phyloP scores from a whole-genome alignment of 1,140 invertebrate species.

The Caenorhabditis brenneri region DNA sequence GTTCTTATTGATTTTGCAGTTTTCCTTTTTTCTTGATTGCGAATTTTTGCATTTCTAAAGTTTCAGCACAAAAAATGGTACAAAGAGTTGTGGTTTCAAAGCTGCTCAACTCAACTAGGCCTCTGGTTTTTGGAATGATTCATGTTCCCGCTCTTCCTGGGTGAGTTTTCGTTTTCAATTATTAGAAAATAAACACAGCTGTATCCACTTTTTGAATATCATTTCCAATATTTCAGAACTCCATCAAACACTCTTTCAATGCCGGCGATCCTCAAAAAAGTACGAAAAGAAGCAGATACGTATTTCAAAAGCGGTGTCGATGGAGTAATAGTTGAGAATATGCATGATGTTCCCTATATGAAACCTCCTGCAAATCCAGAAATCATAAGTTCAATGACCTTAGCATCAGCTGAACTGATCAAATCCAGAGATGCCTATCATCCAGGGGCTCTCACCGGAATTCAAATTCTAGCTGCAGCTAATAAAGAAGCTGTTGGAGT shows the following conservation, averaged over 20 bases:
- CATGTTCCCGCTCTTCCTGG: conserved; percentile 80
- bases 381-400: conserved; percentile 76
- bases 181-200: no score
- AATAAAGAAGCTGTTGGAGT: conserved; percentile 82
- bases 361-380: conserved; percentile 77
- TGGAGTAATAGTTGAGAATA: conserved; percentile 82
- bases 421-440: conserved; percentile 24
- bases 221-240: conserved; percentile 72
- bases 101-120: conserved; percentile 20
- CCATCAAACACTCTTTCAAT: conserved; percentile 73
- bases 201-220: no score
- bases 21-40: not conserved
- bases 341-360: conserved; percentile 84
- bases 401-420: conserved; percentile 28
- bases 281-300: conserved; percentile 75
- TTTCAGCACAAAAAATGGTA: not conserved
- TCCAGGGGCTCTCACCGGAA: conserved; percentile 65
- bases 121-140: conserved; percentile 79
- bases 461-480: conserved; percentile 79
- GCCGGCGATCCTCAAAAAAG: conserved; percentile 74
- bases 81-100: conserved; percentile 6
- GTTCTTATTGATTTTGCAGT: not conserved
- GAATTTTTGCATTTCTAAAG: no score
- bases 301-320: conserved; percentile 76
- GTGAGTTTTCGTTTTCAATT: conserved; percentile 59